These are phyloP conservation scores for Nemotelus pantherinus DNA, from an alignment of 2,888 invertebrate genomes.

Conservation along the genomic window DNA sequence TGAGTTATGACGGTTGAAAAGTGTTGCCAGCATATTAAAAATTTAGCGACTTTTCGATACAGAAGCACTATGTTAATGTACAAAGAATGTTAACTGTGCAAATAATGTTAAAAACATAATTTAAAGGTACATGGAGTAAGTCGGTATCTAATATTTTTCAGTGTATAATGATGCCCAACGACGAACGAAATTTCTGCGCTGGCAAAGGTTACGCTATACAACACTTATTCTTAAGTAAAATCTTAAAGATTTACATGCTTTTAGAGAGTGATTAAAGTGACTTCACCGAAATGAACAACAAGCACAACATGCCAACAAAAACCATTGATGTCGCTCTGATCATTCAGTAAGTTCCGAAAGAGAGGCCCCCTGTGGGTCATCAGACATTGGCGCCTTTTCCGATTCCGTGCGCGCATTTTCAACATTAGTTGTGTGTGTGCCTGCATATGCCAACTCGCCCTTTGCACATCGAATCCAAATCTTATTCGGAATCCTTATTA, in stretches of 20 bases:
- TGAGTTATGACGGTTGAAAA: not conserved
- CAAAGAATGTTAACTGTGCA: no score
- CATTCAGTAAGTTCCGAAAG: not conserved
- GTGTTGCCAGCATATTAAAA: not conserved
- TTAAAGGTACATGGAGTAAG: no score
- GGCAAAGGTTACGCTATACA: not conserved
- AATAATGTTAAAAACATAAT: no score
- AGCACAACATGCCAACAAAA: constrained; percentile 19
- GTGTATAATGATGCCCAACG: not conserved
- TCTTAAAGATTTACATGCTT: not conserved
- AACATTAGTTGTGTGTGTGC: constrained; percentile 4
- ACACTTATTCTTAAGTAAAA: not conserved
- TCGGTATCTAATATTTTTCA: not conserved
- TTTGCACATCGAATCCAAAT: not conserved
- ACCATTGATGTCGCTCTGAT: constrained; percentile 14
- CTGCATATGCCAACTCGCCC: not conserved
- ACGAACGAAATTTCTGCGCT: not conserved
- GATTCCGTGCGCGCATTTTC: constrained; percentile 31
- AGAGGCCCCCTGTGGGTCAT: constrained; percentile 42
- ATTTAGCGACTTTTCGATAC: not conserved
- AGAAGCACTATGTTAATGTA: no score
- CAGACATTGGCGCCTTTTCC: constrained; percentile 48
- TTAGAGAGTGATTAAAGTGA: not conserved
- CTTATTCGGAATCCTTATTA: constrained; percentile 6
- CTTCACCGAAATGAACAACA: not conserved